Base-by-base conservation (phyloP, 2,888 invertebrate species). In the Heliconius aoede region DNA sequence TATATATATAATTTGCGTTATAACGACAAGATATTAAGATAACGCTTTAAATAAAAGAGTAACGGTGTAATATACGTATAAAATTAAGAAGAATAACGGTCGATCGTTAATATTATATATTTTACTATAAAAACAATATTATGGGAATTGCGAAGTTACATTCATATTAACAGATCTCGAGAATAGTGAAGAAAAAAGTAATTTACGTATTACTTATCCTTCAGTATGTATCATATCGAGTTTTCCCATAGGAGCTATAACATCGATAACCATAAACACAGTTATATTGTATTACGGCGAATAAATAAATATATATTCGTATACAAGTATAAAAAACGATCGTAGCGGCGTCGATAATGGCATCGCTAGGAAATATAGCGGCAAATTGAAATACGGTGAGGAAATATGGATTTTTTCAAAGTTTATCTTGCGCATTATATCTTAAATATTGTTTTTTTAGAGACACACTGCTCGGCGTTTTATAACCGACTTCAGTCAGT, bases 171-270 rank as follows among this genome's bases (percentile, higher is more conserved):
- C 5, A 58, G 4, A 24, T 58, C 7, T 60, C 15, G 7, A 60
- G 13, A 26, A 15, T 15, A 28, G 15, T 3, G 15, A 18, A 60
- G 26, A 60, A 62, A 30, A 30, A 62, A 60, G 11, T 60, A 24
- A 60, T 60, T 60, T 61, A 61, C 18, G 8, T 18, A 61, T 61
- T 30, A 28, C 36, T 36, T 74, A 55, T 55, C 55, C 3, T 55
- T 8, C 26, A 60, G 24, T 28, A 26, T 26, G 15, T 26, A 24
- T 60, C 26, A 26, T 15, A 76, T 40, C 55, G 72, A 72, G 18
- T 67, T 65, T 30, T 26, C 74, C 62, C 74, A 61, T 24, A 61
- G 74, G 74, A 69, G 36, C 74, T 69, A 74, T 74, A 74, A 61
- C 69, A 61, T 40, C 58, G 67, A 69, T 69, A 68, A 18, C 65